These are phyloP conservation scores for Fragum whitleyi DNA, from an alignment of 2,888 invertebrate species.

Conservation along the genomic window DNA sequence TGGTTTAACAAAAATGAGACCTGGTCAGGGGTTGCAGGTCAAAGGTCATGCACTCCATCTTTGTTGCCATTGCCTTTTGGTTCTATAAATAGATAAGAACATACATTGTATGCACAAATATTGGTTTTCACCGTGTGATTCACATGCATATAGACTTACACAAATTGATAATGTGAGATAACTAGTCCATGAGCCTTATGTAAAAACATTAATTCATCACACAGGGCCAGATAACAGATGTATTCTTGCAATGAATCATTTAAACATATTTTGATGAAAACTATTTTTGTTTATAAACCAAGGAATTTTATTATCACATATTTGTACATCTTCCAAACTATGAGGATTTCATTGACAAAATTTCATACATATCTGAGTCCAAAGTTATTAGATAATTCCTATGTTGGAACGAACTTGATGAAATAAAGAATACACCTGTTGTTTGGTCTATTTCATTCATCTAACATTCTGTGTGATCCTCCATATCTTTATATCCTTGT, in stretches of 20 bases:
- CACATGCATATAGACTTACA: conserved; percentile 52
- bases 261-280: too few relatives aligned
- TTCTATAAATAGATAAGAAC: conserved; percentile 50
- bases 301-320: too few relatives aligned
- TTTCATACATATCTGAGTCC: too few relatives aligned
- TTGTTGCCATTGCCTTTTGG: conserved; percentile 70
- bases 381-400: too few relatives aligned
- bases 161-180: conserved; percentile 18
- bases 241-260: background rate
- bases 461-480: conserved; percentile 21
- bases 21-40: conserved; percentile 70
- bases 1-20: conserved; percentile 35
- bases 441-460: too few relatives aligned
- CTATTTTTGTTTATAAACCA: too few relatives aligned
- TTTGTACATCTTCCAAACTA: too few relatives aligned
- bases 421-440: too few relatives aligned
- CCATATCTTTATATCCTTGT: background rate
- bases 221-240: background rate
- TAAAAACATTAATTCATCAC: background rate
- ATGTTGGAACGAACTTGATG: too few relatives aligned
- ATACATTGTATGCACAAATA: conserved; percentile 46
- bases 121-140: conserved; percentile 46
- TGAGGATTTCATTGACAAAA: too few relatives aligned
- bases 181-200: background rate
- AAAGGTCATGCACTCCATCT: conserved; percentile 68